Base-by-base conservation (phyloP, 2,888 invertebrate species). In the Ectemnius lituratus region DNA sequence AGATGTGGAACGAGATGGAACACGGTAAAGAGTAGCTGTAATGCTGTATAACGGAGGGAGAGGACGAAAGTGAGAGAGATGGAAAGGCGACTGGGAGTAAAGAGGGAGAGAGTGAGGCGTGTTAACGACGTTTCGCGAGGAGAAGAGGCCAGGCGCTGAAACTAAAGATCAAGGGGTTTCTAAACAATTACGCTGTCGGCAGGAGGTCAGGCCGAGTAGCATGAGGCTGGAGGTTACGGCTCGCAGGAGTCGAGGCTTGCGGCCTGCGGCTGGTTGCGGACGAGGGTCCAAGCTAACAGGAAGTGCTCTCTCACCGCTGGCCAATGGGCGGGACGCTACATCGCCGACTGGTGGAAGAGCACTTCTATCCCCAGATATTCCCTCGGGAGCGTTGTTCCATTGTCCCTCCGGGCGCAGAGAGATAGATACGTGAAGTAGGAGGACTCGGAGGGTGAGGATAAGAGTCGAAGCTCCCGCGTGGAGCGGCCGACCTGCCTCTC, bases 201-300 rank as follows among this genome's bases (percentile, higher is more conserved):
- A 73, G 81, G 79, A 78, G 79, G 79, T 74, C 72, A 75, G 73
- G 72, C 73, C 76, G 84, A 82, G 78, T 77, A 84, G 80, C 81
- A 74, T 82, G 83, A 83, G 80, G 83, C 84, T 80, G 80, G 83
- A 82, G 83, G 80, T 80, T 84, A 83, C 80, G 71, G 82, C 71
- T 83, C 77, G 84, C 78, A 79, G 79, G 75, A 79, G 82, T 74
- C 71, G 76, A 82, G 77, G 84, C 78, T 83, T 84, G 85, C 80
- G 86, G 87, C 87, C 85, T 87, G 87, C 81, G 87, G 87, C 84
- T 85, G 80, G 85, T 86, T 86, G 80, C 75, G 82, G 83, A 81
- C 81, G 83, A 83, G 84, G 83, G 80, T 80, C 82, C 86, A 83
- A 82, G 84, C 82, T 84, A 83, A 83, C 85, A 83, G 87, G 82